These are phyloP conservation scores for Mystacornis crossleyi DNA, from an alignment of 2,113 vertebrate species.

Conservation along the genomic window DNA sequence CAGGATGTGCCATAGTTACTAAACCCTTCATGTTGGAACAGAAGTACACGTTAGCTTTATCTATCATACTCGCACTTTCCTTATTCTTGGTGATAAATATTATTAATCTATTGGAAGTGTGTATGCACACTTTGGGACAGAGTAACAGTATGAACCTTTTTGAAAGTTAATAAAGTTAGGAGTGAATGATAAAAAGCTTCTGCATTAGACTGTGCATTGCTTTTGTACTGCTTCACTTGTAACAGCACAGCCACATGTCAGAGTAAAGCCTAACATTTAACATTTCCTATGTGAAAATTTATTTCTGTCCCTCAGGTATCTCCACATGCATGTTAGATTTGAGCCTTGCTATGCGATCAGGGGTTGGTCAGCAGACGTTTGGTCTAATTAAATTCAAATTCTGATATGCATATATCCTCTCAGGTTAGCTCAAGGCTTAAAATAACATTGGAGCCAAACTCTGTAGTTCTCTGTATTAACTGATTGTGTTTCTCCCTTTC, in stretches of 20 bases:
- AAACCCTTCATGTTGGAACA: not conserved
- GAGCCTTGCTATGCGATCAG: not conserved
- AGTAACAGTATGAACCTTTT: not conserved
- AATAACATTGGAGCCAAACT: not conserved
- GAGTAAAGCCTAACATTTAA: not conserved
- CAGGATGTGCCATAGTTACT: not conserved
- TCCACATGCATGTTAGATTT: not conserved
- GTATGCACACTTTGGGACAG: not conserved
- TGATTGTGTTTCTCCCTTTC: not conserved
- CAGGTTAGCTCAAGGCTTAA: not conserved
- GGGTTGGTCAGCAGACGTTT: not conserved
- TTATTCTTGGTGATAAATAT: not conserved
- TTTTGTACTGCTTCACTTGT: not conserved
- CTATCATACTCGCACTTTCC: not conserved
- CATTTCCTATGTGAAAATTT: not conserved
- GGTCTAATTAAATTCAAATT: not conserved
- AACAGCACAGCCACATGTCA: not conserved
- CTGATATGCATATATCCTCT: not conserved
- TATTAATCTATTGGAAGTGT: not conserved
- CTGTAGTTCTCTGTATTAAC: not conserved
- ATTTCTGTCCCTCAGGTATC: not conserved
- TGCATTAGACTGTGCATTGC: not conserved
- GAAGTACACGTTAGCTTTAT: not conserved
- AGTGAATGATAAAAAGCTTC: not conserved
- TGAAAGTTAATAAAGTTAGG: not conserved